A percentile compares a stretch with the other conserved stretches of the same genome.
phyloP scores from a whole-genome alignment of 2,113 vertebrate species.

The Myiozetetes cayanensis region DNA sequence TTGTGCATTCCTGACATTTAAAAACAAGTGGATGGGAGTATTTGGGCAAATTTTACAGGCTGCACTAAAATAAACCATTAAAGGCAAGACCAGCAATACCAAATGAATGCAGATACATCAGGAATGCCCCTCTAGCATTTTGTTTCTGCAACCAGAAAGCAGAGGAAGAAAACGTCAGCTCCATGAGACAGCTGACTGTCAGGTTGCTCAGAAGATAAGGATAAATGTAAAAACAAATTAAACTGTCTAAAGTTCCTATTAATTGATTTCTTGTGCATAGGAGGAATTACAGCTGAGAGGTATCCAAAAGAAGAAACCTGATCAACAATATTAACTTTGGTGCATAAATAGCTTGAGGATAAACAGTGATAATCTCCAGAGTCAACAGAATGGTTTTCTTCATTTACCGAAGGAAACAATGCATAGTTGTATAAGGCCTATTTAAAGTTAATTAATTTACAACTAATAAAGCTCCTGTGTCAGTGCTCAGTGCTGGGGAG shows the following conservation, averaged over 20 bases:
- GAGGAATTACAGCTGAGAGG: neutral
- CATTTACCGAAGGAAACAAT: neutral
- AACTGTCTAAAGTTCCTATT: neutral
- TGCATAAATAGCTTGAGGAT: conserved; percentile 1
- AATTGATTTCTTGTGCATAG: neutral
- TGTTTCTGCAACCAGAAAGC: neutral
- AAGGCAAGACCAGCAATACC: neutral
- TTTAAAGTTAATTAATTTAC: neutral
- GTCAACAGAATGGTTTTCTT: neutral
- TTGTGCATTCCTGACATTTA: neutral
- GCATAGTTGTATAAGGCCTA: neutral
- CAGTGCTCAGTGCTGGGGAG: neutral
- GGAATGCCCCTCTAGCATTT: neutral
- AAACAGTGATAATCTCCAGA: neutral
- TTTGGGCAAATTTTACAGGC: neutral
- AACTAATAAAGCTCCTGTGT: neutral
- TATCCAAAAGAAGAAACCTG: neutral
- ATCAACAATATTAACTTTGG: conserved; percentile 15
- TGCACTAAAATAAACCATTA: neutral
- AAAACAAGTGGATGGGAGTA: neutral
- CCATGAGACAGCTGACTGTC: neutral
- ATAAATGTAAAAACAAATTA: conserved; percentile 13
- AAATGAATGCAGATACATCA: neutral
- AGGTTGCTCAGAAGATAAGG: neutral
- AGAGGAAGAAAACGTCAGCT: neutral